Evolutionary conservation across 2,113 vertebrate species (phyloP).

Genomic region (Eclectus roratus): DNA sequence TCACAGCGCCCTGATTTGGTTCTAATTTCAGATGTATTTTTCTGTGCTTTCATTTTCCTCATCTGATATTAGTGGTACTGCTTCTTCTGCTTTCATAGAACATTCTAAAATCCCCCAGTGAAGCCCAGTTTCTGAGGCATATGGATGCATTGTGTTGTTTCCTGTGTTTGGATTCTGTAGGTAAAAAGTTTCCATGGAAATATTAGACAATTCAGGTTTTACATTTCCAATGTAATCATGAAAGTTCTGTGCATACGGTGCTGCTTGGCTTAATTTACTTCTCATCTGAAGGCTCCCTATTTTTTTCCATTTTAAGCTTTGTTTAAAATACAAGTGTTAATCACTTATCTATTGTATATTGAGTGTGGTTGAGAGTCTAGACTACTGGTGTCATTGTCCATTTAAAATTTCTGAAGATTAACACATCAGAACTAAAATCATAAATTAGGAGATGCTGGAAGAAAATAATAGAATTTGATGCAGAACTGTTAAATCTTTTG

Average conservation of each 20-base stretch:
- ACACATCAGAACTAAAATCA: background rate
- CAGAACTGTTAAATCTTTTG: background rate
- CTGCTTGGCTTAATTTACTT: background rate
- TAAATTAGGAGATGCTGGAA: background rate
- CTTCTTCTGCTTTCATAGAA: background rate
- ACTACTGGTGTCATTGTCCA: background rate
- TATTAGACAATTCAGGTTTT: background rate
- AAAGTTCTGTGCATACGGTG: background rate
- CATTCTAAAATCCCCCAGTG: background rate
- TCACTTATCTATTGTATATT: background rate
- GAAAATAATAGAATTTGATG: background rate
- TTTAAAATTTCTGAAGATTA: background rate
- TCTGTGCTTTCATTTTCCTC: background rate
- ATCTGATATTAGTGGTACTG: background rate
- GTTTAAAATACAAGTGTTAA: background rate
- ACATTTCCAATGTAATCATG: background rate
- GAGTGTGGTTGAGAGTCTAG: background rate
- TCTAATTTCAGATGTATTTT: background rate
- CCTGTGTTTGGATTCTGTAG: background rate
- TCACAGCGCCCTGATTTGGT: background rate
- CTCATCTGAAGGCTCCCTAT: background rate
- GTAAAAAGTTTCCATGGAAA: constrained; percentile 31
- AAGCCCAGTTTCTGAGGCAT: background rate
- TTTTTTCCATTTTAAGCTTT: background rate
- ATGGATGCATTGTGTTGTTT: background rate